Conservation (phyloP, 37 sponge, comb jelly and placozoan species). For the Spongilla lacustris region DNA sequence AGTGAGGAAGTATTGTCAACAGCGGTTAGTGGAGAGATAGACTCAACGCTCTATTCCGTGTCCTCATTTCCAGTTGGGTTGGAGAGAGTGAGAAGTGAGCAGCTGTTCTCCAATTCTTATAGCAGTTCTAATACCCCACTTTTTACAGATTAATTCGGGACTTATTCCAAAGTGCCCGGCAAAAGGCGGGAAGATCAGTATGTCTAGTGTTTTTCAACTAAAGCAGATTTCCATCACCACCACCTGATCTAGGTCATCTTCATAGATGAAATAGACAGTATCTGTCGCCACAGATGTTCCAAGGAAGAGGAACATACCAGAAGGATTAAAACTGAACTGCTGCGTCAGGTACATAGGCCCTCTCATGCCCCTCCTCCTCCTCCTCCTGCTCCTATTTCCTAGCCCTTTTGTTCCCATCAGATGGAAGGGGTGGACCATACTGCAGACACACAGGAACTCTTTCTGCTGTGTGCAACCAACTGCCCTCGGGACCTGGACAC, state of each 20-base stretch:
- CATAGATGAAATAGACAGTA: constrained; percentile 92
- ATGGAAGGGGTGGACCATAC: constrained; percentile 72
- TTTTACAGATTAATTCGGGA: constrained; percentile 40
- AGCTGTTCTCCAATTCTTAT: neutral
- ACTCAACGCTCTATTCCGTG: constrained; percentile 80
- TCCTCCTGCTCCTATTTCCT: neutral
- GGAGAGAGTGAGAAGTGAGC: constrained; percentile 91
- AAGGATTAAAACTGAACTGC: constrained; percentile 88
- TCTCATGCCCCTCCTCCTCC: neutral
- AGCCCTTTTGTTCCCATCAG: constrained; percentile 29
- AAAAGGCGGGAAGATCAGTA: constrained; percentile 20
- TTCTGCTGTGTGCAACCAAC: constrained; percentile 89
- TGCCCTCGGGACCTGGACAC: constrained; percentile 93
- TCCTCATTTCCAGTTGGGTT: constrained; percentile 93
- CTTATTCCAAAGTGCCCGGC: constrained; percentile 45
- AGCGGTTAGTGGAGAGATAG: constrained; percentile 81
- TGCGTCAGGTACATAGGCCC: constrained; percentile 58
- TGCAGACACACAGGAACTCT: constrained; percentile 33
- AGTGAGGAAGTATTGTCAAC: neutral
- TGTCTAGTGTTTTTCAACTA: neutral
- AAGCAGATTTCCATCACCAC: neutral
- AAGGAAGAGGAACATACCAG: constrained; percentile 88
- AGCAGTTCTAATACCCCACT: neutral
- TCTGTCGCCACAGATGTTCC: constrained; percentile 76
- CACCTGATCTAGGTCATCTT: constrained; percentile 56